phyloP scores from a whole-genome alignment of 2,888 invertebrate species.

The Crioceris asparagi region DNA sequence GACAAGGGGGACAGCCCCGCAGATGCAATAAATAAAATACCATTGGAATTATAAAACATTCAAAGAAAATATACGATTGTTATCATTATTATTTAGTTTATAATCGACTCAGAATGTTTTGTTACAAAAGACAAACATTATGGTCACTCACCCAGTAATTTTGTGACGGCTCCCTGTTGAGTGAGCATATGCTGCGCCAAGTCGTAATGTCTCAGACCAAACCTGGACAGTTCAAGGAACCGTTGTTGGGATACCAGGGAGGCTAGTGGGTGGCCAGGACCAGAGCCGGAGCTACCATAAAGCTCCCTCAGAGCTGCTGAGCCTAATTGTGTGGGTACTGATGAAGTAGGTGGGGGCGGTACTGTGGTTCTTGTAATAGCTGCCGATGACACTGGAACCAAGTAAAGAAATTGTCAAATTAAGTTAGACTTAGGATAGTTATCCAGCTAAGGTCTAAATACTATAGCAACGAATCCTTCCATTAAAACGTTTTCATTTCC shows the following conservation, averaged over 20 bases:
- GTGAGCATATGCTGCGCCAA: conserved; percentile 83
- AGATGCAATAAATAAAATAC: no score
- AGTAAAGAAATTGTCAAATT: not conserved
- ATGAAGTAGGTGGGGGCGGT: conserved; percentile 40
- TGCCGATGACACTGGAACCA: conserved; percentile 21
- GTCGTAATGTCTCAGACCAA: conserved; percentile 78
- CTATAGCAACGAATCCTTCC: no score
- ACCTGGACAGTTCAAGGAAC: conserved; percentile 68
- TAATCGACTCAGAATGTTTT: no score
- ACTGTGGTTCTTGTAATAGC: conserved; percentile 19
- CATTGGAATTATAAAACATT: no score
- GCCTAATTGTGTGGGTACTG: conserved; percentile 30
- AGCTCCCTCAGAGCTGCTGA: conserved; percentile 38
- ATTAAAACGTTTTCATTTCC: no score
- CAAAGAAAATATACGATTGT: no score
- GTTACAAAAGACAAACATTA: no score
- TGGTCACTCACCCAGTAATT: conserved; percentile 67
- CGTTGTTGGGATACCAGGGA: conserved; percentile 69
- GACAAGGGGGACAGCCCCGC: no score
- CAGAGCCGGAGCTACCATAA: conserved; percentile 33
- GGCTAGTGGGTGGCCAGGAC: conserved; percentile 53
- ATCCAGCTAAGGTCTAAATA: not conserved
- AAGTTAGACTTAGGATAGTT: not conserved
- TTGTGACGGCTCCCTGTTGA: conserved; percentile 85
- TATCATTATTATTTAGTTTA: no score